These are phyloP conservation scores for Papilio elwesi DNA, from an alignment of 2,888 invertebrate species.

Conservation along the genomic window DNA sequence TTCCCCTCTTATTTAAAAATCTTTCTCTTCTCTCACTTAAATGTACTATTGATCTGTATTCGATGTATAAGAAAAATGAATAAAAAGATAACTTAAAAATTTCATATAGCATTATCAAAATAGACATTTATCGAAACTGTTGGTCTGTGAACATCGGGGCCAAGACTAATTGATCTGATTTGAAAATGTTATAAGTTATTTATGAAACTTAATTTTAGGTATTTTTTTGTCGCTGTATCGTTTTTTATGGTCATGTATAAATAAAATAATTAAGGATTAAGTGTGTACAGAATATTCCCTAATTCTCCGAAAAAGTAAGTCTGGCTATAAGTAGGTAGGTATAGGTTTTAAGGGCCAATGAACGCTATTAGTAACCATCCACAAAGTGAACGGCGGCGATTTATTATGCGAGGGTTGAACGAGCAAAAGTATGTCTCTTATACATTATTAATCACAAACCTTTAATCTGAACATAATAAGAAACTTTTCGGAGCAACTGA, in stretches of 20 bases:
- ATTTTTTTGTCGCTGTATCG: too few species aligned
- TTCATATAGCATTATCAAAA: background rate
- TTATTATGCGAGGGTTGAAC: constrained; percentile 76
- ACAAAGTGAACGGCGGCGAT: constrained; percentile 48
- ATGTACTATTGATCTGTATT: background rate
- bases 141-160: too few species aligned
- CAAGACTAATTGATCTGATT: too few species aligned
- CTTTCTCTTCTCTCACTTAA: background rate
- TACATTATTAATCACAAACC: constrained; percentile 44
- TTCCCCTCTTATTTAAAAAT: too few species aligned
- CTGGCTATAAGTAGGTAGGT: constrained; percentile 38
- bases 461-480: too few species aligned
- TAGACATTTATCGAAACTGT: background rate
- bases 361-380: constrained; percentile 47
- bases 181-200: background rate
- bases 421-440: constrained; percentile 78
- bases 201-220: background rate
- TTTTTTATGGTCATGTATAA: too few species aligned
- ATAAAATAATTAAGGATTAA: too few species aligned
- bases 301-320: background rate
- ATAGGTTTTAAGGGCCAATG: constrained; percentile 34
- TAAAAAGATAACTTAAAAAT: background rate
- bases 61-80: background rate
- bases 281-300: background rate
- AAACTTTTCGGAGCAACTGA: background rate